Conservation (phyloP, 2,888 invertebrate species). For the Himalopsyche anomala region DNA sequence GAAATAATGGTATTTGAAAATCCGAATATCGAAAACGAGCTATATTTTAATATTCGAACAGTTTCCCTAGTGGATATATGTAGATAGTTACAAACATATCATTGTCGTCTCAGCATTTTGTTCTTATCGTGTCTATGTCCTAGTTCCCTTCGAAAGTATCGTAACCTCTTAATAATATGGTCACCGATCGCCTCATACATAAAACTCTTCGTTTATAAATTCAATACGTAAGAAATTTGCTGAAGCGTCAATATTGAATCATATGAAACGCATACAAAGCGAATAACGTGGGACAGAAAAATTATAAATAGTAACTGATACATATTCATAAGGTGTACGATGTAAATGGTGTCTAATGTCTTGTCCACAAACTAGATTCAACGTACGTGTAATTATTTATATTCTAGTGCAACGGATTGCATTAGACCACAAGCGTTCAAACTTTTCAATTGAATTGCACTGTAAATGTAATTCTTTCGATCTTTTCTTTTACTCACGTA, state of each 20-base stretch:
- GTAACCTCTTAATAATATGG: no score
- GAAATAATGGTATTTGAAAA: no score
- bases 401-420: slow-evolving; percentile 7
- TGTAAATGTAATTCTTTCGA: no score
- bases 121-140: no score
- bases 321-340: neutral
- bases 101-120: no score
- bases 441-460: neutral
- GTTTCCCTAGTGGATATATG: no score
- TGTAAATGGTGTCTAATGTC: slow-evolving; percentile 3
- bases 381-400: slow-evolving; percentile 10
- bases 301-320: slow-evolving; percentile 14
- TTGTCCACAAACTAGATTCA: slow-evolving; percentile 26
- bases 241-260: neutral
- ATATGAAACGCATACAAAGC: slow-evolving; percentile 4
- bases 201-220: neutral
- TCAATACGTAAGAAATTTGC: neutral
- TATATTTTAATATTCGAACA: no score
- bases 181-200: no score
- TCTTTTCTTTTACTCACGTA: no score
- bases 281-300: neutral
- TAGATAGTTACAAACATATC: no score
- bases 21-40: no score
- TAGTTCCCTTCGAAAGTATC: no score
- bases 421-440: neutral